A percentile compares a stretch with the other conserved stretches of the same genome.
Conservation (phyloP, 2,113 vertebrate species). For the human region GRCh38 chr7:17700501-17701000, state of each 20-base stretch:
- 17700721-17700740: neutral
- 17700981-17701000: neutral
- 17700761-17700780: neutral
- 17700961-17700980: neutral
- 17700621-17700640: neutral
- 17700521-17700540: neutral
- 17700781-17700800: neutral
- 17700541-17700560: neutral
- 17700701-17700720: neutral
- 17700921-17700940: neutral
- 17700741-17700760: neutral
- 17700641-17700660: neutral
- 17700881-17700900: neutral
- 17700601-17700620: neutral
- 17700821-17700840: neutral
- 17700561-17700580: neutral
- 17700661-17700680: neutral
- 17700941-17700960: neutral
- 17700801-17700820: neutral
- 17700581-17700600: neutral
- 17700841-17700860: neutral
- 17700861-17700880: neutral
- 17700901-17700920: neutral
- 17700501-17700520: neutral
- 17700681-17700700: neutral